Base-by-base conservation (phyloP, 2,113 vertebrate genomes). In the Rhizomys pruinosus region DNA sequence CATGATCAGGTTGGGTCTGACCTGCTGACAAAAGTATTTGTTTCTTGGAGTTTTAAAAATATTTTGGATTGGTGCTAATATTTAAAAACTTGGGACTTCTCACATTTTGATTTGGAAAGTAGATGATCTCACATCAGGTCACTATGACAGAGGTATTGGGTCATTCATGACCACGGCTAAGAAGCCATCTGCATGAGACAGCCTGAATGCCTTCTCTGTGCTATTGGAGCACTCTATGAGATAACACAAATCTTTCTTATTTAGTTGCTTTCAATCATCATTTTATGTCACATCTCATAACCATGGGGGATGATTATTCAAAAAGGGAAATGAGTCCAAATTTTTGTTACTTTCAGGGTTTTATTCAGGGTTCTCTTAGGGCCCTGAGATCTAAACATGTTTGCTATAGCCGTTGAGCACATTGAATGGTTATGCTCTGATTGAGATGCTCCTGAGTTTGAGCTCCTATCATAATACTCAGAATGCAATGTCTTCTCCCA, bases 381-480 rank as follows among this genome's bases (percentile, higher is more conserved):
- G 37, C 34, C 19, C 66, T 89, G 37, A 95, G 59, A 57, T 89
- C 66, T 57, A 27, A 78, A 47, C n/a, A 32, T 61, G 57, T 86
- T 89, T 66, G 5, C 39, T 44, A 1, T 37, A 82, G 27, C 22
- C n/a, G n/a, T 19, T 89, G 27, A 69, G 12, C 57, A 55, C 39
- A 72, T 86, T 85, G 81, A 71, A 29, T 61, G 80, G 15, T 89
- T 85, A n/a, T 39, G 91, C 61, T 93, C 19, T 93, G 77, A n/a
- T 44, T 13, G 77, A 84, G 25, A 9, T 68, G 29, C 11, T 34
- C 6, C 22, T 77, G 17, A 39, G 59, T 44, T 66, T 37, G 64
- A 44, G 44, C 15, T 80, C 63, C 11, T 84, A 34, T 37, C 44
- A 59, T 77, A 80, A 91, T 71, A 71, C 22, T 32, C 29, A 47